Evolutionary conservation across 2,113 vertebrate species (phyloP), one percentile per base, ranked within the genome.

Genomic region (Semicossyphus pulcher): DNA sequence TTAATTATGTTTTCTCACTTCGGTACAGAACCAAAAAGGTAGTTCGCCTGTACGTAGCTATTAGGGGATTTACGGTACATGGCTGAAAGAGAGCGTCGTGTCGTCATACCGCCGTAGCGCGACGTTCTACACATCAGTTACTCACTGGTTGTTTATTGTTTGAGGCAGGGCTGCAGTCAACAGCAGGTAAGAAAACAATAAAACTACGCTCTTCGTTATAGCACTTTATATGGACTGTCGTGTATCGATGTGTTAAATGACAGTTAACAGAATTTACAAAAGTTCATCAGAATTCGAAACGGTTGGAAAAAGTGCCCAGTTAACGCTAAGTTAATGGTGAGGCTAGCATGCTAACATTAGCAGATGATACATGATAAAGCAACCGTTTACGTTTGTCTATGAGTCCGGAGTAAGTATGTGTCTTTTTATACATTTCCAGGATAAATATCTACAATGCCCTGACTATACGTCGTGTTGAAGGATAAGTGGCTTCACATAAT

Each of bases 121-220:
- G 71, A 89, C 87, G 85, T 59, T 10, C 0, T 26, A 14, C 21
- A 48, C 44, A 31, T 20, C 18, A 21, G 54, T 26, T 44, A 21
- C 57, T 80, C 81, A 65, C 41, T 89, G 44, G 28, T 32, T 71
- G 78, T 59, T 77, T 68, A 76, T 89, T 89, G 87, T 90, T 72
- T 76, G 77, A 72, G 34, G 69, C 72, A 57, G 73, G 25, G 67
- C 74, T 76, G 82, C 67, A 64, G 68, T 76, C 47, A 65, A 70
- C 54, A 26, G 25, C 77, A 84, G 90, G 90, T 91, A 83, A 83
- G 75, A 67, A 31, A 37, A 51, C 5, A 15, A 41, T 42, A 56
- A 25, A 25, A 60, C n/a, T 67, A 2, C 10, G 14, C 36, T 16
- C 21, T n/a, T 0, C 45, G 1, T 26, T 4, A 1, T 2, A 23